Base-by-base conservation (phyloP, 2,888 invertebrate genomes). In the Ornithoptera alexandrae region DNA sequence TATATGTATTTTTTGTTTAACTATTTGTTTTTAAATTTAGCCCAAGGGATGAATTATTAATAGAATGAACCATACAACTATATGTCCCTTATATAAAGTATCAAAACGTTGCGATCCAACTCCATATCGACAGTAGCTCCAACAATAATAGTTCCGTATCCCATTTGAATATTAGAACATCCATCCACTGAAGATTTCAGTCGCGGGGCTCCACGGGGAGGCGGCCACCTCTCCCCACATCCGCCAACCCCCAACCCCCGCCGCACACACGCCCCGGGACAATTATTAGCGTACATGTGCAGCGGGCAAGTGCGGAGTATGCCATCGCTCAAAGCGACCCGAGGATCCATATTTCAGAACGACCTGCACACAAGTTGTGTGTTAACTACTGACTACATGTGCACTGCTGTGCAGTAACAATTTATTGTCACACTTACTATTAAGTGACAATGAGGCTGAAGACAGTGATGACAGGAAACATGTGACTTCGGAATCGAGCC, bases 91-190 rank as follows among this genome's bases (percentile, higher is more conserved):
- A 53, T 5, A 6, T 59, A 67, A 75, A 87, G 74, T 78, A 90
- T 82, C 90, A 92, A 91, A 75, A 78, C 75, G 12, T 8, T 24
- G 77, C 18, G 42, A 46, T 74, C 85, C 74, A 56, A 69, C 69
- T 76, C 79, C 76, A 86, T 90, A 92, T 92, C 90, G 92, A 91
- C 92, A 92, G 90, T 91, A 86, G 91, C 92, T 92, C 89, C 87
- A 88, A 92, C 92, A 92, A 92, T 92, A 92, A 92, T 92, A 92
- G 92, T 92, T 92, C 92, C 90, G 90, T 89, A 92, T 92, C 89
- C 92, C 92, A 92, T 92, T 92, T 92, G 92, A 92, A 92, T 92
- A 92, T 92, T 92, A 92, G 92, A 91, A 91, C 91, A 91, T 91
- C 90, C 90, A 90, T 90, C 90, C 84, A 87, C 82, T 84, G 91